These are phyloP conservation scores for Diarsia rubi DNA, from an alignment of 2,888 invertebrate species.

Conservation along the genomic window DNA sequence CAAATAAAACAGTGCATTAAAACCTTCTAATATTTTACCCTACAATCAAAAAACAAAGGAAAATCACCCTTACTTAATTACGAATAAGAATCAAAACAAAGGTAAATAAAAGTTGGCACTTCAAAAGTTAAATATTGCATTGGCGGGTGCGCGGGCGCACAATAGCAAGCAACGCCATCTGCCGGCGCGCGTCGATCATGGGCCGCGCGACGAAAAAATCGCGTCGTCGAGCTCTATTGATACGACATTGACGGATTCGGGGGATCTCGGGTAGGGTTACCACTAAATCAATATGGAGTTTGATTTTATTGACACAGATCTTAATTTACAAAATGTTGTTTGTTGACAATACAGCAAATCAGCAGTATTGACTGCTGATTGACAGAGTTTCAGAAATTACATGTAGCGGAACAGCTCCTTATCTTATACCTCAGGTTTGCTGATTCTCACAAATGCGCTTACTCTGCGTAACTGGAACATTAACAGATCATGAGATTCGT, in stretches of 20 bases:
- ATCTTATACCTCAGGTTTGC: neutral
- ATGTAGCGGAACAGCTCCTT: neutral
- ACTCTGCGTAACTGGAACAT: neutral
- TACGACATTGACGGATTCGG: constrained; percentile 89
- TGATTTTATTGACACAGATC: neutral
- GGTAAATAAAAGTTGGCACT: constrained; percentile 36
- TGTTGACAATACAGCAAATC: neutral
- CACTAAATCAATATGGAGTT: neutral
- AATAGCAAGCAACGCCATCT: constrained; percentile 73
- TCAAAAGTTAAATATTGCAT: constrained; percentile 64
- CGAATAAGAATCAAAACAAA: constrained; percentile 29
- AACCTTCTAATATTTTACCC: constrained; percentile 25
- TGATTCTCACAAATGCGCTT: neutral
- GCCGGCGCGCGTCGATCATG: constrained; percentile 72
- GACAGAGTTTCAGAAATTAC: neutral
- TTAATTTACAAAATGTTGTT: neutral
- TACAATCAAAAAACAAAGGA: neutral
- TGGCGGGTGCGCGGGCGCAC: constrained; percentile 65
- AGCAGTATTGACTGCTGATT: neutral
- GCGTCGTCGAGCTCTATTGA: constrained; percentile 83
- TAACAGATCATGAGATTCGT: neutral
- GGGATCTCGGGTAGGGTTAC: constrained; percentile 76
- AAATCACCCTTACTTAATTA: neutral
- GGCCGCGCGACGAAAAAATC: constrained; percentile 78
- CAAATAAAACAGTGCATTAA: constrained; percentile 36